A percentile compares a stretch with the other conserved stretches of the same genome.
phyloP scores from a whole-genome alignment of 2,888 invertebrate species.

The Nemoura dubitans region DNA sequence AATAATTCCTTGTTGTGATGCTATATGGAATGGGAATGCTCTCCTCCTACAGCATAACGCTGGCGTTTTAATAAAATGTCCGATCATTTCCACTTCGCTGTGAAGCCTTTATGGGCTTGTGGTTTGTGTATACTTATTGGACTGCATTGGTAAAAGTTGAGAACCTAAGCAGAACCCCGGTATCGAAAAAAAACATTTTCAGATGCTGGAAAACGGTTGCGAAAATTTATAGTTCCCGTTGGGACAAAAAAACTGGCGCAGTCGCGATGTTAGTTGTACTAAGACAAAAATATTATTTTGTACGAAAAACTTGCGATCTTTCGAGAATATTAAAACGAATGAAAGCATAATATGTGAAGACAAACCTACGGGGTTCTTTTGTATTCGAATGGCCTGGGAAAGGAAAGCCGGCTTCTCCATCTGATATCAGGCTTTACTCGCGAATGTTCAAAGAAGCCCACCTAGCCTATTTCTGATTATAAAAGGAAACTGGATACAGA shows the following conservation, averaged over 20 bases:
- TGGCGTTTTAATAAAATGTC: not conserved
- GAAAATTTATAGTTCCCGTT: not conserved
- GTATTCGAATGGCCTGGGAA: not conserved
- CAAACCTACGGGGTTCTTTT: not conserved
- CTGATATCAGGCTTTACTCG: not conserved
- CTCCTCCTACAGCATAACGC: no score
- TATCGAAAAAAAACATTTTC: not conserved
- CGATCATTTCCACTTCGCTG: not conserved
- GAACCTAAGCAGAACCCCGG: not conserved
- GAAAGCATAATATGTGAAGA: not conserved
- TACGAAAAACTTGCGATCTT: not conserved
- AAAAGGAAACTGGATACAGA: slow-evolving; percentile 7
- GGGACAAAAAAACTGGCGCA: not conserved
- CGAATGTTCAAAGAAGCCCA: not conserved
- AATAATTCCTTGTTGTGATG: not conserved
- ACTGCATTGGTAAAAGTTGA: not conserved
- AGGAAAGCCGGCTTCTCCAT: not conserved
- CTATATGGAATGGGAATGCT: not conserved
- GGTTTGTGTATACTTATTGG: not conserved
- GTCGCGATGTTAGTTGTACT: not conserved
- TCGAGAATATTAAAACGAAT: not conserved
- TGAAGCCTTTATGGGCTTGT: not conserved
- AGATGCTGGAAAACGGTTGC: not conserved
- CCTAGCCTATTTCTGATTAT: not conserved
- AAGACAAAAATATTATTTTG: not conserved